Percentiles rank a stretch among this genome's conserved stretches.
Conservation (phyloP, 2,797 vertebrate genomes). For the Crax fasciolata region DNA sequence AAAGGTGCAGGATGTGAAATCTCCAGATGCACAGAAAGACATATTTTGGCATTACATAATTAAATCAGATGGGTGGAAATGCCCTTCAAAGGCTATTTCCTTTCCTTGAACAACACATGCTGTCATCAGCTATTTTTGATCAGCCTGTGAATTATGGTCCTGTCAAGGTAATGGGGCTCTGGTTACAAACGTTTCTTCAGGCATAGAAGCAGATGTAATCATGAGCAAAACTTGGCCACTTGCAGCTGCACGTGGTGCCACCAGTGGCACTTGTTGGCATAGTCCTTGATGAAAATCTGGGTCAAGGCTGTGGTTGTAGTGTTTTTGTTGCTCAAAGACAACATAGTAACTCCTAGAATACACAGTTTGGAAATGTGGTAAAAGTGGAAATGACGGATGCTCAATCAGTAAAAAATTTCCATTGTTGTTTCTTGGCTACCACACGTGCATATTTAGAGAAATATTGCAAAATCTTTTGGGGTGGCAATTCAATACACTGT, state of each 20-base stretch:
- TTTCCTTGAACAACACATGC: conserved; percentile 10
- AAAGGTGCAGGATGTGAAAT: conserved; percentile 19
- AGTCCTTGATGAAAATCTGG: not conserved
- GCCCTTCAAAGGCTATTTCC: conserved; percentile 35
- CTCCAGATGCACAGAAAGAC: conserved; percentile 1
- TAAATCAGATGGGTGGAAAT: not conserved
- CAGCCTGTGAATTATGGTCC: not conserved
- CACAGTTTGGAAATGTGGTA: not conserved
- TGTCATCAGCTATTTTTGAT: conserved; percentile 40
- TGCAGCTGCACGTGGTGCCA: not conserved
- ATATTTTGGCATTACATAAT: not conserved
- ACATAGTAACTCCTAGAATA: not conserved
- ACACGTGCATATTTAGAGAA: not conserved
- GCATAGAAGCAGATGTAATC: not conserved
- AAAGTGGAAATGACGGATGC: not conserved
- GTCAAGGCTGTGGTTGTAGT: not conserved
- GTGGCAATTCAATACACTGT: not conserved
- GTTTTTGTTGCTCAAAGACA: not conserved
- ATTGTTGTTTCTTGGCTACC: not conserved
- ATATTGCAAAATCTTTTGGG: not conserved
- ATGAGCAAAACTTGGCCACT: not conserved
- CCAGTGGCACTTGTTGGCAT: not conserved
- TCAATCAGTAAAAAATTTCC: not conserved
- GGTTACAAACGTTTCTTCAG: not conserved
- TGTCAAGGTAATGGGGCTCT: not conserved